Evolutionary conservation across 2,888 invertebrate genomes (phyloP).

Genomic region (Hirtodrosophila cameraria): DNA sequence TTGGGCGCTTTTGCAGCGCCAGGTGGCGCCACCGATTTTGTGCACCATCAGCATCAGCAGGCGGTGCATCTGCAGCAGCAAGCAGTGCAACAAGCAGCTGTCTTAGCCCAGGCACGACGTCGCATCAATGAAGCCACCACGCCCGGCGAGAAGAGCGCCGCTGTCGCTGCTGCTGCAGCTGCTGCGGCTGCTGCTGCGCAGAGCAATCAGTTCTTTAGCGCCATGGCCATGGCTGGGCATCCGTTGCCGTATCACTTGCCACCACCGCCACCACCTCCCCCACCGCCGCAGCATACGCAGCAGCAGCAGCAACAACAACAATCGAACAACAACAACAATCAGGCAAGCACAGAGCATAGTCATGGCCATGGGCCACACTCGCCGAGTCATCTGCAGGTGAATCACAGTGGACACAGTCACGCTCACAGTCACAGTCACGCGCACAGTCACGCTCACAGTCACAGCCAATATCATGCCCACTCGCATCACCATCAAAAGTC

Average conservation of each 20-base stretch:
- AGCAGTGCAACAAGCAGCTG: constrained; percentile 75
- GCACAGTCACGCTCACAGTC: constrained; percentile 20
- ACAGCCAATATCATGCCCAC: constrained; percentile 37
- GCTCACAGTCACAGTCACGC: constrained; percentile 25
- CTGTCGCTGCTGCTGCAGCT: constrained; percentile 77
- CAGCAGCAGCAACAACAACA: constrained; percentile 34
- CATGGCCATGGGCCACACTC: constrained; percentile 83
- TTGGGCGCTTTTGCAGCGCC: constrained; percentile 84
- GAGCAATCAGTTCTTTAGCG: constrained; percentile 87
- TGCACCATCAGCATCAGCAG: constrained; percentile 59
- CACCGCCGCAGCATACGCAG: constrained; percentile 39
- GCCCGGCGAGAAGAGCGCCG: constrained; percentile 79
- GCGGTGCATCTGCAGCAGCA: constrained; percentile 79
- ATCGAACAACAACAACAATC: constrained; percentile 72
- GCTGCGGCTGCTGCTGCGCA: constrained; percentile 76
- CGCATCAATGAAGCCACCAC: constrained; percentile 85
- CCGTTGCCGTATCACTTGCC: constrained; percentile 88
- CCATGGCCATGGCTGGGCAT: constrained; percentile 86
- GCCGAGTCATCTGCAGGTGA: constrained; percentile 26
- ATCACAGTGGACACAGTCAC: constrained; percentile 27
- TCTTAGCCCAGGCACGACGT: constrained; percentile 84
- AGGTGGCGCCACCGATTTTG: constrained; percentile 77
- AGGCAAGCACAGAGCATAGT: constrained; percentile 86
- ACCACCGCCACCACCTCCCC: constrained; percentile 87
- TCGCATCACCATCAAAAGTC: constrained; percentile 55